phyloP scores from a whole-genome alignment of 2,888 invertebrate genomes.

The Lordiphosa andalusiaca region DNA sequence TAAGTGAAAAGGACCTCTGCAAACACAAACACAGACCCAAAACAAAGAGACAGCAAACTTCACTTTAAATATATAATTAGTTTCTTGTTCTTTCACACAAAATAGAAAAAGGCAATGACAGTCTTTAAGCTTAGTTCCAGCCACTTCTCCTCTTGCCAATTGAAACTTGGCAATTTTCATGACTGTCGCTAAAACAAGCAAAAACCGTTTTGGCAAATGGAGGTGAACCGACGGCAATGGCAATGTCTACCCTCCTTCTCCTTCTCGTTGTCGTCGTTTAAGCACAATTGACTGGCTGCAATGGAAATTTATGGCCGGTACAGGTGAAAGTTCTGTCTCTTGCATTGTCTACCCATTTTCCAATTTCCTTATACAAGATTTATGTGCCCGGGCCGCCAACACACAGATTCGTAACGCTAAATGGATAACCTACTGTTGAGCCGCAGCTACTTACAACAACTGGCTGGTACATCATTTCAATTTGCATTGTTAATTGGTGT shows the following conservation, averaged over 20 bases:
- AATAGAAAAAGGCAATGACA: background rate
- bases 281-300: slow-evolving; percentile 57
- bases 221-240: slow-evolving; percentile 1
- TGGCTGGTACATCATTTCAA: slow-evolving; percentile 4
- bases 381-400: slow-evolving; percentile 41
- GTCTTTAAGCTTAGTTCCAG: background rate
- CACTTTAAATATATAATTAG: too few relatives aligned
- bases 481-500: slow-evolving; percentile 48
- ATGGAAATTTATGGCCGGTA: slow-evolving; percentile 55
- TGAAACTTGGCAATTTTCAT: slow-evolving; percentile 11
- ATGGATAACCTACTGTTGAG: slow-evolving; percentile 23
- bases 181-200: slow-evolving; percentile 7
- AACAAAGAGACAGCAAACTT: background rate
- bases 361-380: slow-evolving; percentile 31
- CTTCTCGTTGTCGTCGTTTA: slow-evolving; percentile 28
- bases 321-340: slow-evolving; percentile 58
- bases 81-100: too few relatives aligned
- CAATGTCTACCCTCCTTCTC: background rate
- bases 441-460: too few relatives aligned
- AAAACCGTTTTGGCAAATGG: slow-evolving; percentile 13
- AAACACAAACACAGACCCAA: background rate
- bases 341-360: slow-evolving; percentile 13
- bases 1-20: slow-evolving; percentile 3
- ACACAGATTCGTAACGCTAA: slow-evolving; percentile 16
- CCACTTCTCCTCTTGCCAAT: background rate